Conservation (phyloP, 1,140 invertebrate genomes). For the Augochlora pura region DNA sequence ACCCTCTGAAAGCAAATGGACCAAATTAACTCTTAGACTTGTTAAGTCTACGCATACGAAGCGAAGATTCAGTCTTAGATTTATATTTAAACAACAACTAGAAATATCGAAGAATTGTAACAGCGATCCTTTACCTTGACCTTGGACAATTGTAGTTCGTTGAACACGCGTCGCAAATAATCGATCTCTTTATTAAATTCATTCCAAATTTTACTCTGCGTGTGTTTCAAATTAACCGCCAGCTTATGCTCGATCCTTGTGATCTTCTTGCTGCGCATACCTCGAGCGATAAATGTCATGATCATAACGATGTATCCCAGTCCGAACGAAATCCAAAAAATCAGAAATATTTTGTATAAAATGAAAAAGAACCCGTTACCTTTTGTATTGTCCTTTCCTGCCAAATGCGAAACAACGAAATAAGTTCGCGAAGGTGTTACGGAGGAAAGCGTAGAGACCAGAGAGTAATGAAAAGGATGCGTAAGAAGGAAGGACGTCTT, state of each 20-base stretch:
- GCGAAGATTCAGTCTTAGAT: too few species aligned
- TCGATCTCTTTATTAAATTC: slow-evolving; percentile 89
- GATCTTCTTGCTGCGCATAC: slow-evolving; percentile 88
- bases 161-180: slow-evolving; percentile 87
- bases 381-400: slow-evolving; percentile 78
- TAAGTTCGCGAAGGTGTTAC: background rate
- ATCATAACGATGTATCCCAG: slow-evolving; percentile 95
- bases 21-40: too few species aligned
- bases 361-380: slow-evolving; percentile 83
- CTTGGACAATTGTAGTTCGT: slow-evolving; percentile 89
- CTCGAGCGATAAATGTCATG: slow-evolving; percentile 90
- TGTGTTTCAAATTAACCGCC: slow-evolving; percentile 87
- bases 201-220: slow-evolving; percentile 88
- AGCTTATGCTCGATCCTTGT: slow-evolving; percentile 88
- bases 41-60: too few species aligned
- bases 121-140: slow-evolving; percentile 83
- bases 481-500: too few species aligned
- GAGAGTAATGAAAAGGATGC: background rate
- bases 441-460: too few species aligned
- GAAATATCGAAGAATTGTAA: background rate
- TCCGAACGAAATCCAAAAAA: slow-evolving; percentile 94
- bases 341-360: slow-evolving; percentile 87
- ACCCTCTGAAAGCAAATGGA: slow-evolving; percentile 65
- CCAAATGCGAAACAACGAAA: background rate
- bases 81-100: background rate